Evolutionary conservation across 2,113 vertebrate species (phyloP), one percentile per base, ranked within the genome.

Genomic region (Grammomys surdaster): DNA sequence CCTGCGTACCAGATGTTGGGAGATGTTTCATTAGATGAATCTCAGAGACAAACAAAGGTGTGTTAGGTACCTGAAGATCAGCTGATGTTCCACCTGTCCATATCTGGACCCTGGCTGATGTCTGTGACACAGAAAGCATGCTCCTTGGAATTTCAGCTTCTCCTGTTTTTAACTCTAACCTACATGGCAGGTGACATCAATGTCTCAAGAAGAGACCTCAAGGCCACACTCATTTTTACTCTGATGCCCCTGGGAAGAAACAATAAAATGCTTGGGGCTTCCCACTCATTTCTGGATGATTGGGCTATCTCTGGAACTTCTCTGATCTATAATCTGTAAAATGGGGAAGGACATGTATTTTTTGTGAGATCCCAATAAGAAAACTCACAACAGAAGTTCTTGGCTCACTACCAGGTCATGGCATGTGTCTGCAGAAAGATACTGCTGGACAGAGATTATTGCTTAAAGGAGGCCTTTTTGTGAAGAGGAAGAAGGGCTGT

Each of bases 61-160:
- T 0, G 0, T 31, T 22, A 9, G 76, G 26, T n/a, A 0, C 9
- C 36, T 26, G n/a, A 10, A 24, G 7, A 12, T 9, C 3, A 20
- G 54, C 51, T 65, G 36, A 20, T 54, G 76, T 28, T 26, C 70
- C 19, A 22, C 33, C 6, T 2, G 36, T 54, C 31, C 56, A 56
- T 40, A 19, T 14, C 46, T 72, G 58, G 17, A 3, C 51, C 2
- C 28, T 58, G 67, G 22, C 36, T 4, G 7, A 60, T 3, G 26
- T 33, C 46, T 73, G n/a, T 19, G 43, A 51, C 4, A 9, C 19
- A 36, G 14, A 76, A 43, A 31, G 7, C 0, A 3, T 4, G 20
- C 63, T 26, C 26, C 51, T 82, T 7, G 19, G 54, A 70, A 31
- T 22, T 17, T 72, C 46, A 67, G 33, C 12, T 2, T 28, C 13